Evolutionary conservation across 2,113 vertebrate species (phyloP).

Genomic region (Pristiophorus japonicus): DNA sequence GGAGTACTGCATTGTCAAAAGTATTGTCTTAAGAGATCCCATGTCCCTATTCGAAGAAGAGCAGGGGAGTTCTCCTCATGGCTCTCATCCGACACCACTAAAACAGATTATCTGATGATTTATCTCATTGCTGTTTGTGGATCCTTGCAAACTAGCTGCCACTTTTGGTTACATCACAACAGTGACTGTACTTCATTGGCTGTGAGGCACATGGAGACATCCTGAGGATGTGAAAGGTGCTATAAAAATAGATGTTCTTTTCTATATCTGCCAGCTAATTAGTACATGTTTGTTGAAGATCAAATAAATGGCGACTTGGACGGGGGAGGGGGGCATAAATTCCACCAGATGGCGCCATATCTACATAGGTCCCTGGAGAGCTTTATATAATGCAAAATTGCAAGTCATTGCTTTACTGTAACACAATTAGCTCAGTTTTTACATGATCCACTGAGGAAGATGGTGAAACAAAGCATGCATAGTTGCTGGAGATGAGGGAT

Average conservation of each 20-base stretch:
- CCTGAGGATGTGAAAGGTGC: too few species aligned
- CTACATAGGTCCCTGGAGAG: constrained; percentile 31
- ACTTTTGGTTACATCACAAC: too few species aligned
- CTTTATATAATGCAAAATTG: neutral
- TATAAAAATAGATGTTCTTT: neutral
- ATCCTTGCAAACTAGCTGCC: neutral
- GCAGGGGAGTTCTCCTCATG: neutral
- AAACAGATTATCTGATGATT: neutral
- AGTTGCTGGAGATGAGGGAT: neutral
- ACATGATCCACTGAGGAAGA: neutral
- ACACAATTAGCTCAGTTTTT: neutral
- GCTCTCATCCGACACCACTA: neutral
- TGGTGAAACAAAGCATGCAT: neutral
- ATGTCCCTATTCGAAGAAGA: neutral
- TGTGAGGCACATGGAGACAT: neutral
- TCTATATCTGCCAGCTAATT: too few species aligned
- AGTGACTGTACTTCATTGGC: neutral
- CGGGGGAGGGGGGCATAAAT: neutral
- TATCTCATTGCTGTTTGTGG: neutral
- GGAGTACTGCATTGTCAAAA: neutral
- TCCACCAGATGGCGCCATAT: constrained; percentile 36
- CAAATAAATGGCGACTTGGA: neutral
- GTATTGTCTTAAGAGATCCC: neutral
- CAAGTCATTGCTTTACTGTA: neutral
- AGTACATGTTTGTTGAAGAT: neutral